Evolutionary conservation across 2,888 invertebrate genomes (phyloP).

Genomic region (Agriotes lineatus): DNA sequence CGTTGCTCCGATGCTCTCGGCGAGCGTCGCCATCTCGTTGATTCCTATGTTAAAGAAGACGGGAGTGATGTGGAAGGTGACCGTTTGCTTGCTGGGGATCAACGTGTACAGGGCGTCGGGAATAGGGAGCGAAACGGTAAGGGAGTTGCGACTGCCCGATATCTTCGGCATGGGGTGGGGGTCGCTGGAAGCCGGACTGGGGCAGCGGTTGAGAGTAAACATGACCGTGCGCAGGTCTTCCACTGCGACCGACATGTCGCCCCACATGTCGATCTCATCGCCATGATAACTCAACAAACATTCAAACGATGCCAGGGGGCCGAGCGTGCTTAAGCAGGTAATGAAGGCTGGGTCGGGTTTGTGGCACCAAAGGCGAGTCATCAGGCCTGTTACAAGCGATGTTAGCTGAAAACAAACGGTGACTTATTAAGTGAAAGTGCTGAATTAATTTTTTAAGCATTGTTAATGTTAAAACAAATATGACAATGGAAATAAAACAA

Average conservation of each 20-base stretch:
- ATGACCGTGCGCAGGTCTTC: slow-evolving; percentile 89
- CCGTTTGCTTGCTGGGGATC: slow-evolving; percentile 74
- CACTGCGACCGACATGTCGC: slow-evolving; percentile 94
- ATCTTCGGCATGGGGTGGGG: slow-evolving; percentile 74
- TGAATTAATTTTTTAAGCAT: too few species aligned
- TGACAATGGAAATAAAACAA: background rate
- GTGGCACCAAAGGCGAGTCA: slow-evolving; percentile 87
- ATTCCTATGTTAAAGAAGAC: slow-evolving; percentile 96
- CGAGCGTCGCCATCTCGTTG: slow-evolving; percentile 92
- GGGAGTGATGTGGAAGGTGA: slow-evolving; percentile 86
- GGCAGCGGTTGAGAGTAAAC: slow-evolving; percentile 75
- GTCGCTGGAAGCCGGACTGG: slow-evolving; percentile 59
- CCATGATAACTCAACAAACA: slow-evolving; percentile 90
- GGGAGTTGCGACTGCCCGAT: slow-evolving; percentile 78
- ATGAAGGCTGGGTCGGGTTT: slow-evolving; percentile 81
- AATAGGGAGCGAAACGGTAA: slow-evolving; percentile 83
- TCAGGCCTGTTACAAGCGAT: slow-evolving; percentile 82
- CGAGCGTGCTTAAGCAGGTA: slow-evolving; percentile 79
- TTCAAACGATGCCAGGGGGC: slow-evolving; percentile 89
- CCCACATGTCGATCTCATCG: slow-evolving; percentile 94
- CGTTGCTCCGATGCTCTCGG: slow-evolving; percentile 87
- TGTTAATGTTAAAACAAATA: too few species aligned
- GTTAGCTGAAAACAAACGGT: slow-evolving; percentile 75
- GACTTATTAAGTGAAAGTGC: too few species aligned
- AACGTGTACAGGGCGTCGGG: slow-evolving; percentile 82